Percentiles rank a stretch among this genome's conserved stretches.
Evolutionary conservation across 2,797 vertebrate genomes (phyloP).

Genomic region (Babyrousa celebensis): DNA sequence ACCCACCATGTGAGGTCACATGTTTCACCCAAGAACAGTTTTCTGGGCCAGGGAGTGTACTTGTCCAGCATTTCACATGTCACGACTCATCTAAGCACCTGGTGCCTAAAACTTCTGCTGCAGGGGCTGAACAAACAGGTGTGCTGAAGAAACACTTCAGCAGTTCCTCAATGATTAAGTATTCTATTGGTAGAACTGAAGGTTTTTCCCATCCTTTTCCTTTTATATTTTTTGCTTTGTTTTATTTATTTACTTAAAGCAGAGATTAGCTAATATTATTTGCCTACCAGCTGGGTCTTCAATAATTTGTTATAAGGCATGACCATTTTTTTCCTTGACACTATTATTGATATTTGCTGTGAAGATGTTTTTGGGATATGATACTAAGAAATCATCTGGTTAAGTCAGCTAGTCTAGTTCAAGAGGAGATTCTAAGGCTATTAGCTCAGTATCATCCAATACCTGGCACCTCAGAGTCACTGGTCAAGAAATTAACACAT

Average conservation of each 20-base stretch:
- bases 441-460: slow-evolving; percentile 62
- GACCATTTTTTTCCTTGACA: slow-evolving; percentile 62
- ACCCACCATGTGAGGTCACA: background rate
- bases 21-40: background rate
- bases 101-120: background rate
- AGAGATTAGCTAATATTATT: slow-evolving; percentile 28
- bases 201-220: background rate
- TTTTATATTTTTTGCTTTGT: background rate
- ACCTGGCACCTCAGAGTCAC: slow-evolving; percentile 46
- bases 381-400: slow-evolving; percentile 68
- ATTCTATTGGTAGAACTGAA: background rate
- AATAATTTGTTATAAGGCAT: slow-evolving; percentile 34
- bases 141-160: background rate
- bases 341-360: slow-evolving; percentile 59
- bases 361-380: slow-evolving; percentile 51
- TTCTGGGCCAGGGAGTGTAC: background rate
- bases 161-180: background rate
- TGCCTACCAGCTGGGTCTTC: slow-evolving; percentile 47
- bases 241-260: background rate
- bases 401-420: slow-evolving; percentile 59
- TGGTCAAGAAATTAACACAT: background rate
- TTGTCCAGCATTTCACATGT: slow-evolving; percentile 48
- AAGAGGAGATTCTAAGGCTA: slow-evolving; percentile 69
- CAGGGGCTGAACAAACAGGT: background rate
- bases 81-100: background rate